These are phyloP conservation scores for Xenops minutus DNA, from an alignment of 2,797 vertebrate genomes.

Conservation along the genomic window DNA sequence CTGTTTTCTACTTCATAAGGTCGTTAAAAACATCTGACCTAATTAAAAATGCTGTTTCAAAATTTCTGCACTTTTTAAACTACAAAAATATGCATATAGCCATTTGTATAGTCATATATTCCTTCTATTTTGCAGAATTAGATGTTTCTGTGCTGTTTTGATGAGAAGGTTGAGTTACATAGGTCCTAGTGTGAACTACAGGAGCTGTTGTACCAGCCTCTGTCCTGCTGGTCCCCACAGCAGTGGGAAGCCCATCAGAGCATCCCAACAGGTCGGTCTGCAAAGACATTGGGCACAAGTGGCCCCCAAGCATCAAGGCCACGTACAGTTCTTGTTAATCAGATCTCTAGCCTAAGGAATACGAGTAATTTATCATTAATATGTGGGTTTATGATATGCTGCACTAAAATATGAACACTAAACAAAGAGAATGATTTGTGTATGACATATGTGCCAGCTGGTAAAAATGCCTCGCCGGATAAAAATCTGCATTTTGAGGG, in stretches of 20 bases:
- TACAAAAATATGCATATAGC: slow-evolving; percentile 15
- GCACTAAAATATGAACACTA: slow-evolving; percentile 55
- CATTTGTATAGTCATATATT: slow-evolving; percentile 3
- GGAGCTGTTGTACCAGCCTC: background rate
- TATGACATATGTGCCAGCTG: slow-evolving; percentile 34
- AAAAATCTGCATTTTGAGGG: slow-evolving; percentile 37
- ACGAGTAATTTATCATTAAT: slow-evolving; percentile 44
- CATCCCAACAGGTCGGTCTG: background rate
- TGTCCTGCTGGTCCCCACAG: background rate
- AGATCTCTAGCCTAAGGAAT: slow-evolving; percentile 30
- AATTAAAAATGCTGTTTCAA: slow-evolving; percentile 26
- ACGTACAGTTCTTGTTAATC: background rate
- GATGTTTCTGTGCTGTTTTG: background rate
- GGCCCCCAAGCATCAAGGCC: background rate
- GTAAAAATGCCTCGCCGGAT: slow-evolving; percentile 42
- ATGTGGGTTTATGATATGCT: slow-evolving; percentile 42
- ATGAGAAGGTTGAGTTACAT: background rate
- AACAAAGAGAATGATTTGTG: slow-evolving; percentile 22
- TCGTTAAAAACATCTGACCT: slow-evolving; percentile 37
- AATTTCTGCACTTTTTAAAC: background rate
- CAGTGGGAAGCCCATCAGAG: background rate
- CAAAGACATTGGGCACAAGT: background rate
- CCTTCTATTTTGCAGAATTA: slow-evolving; percentile 40
- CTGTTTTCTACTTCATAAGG: slow-evolving; percentile 46
- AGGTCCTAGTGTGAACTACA: background rate